Evolutionary conservation across 2,888 invertebrate genomes (phyloP).

Genomic region (Neoaliturus tenellus): DNA sequence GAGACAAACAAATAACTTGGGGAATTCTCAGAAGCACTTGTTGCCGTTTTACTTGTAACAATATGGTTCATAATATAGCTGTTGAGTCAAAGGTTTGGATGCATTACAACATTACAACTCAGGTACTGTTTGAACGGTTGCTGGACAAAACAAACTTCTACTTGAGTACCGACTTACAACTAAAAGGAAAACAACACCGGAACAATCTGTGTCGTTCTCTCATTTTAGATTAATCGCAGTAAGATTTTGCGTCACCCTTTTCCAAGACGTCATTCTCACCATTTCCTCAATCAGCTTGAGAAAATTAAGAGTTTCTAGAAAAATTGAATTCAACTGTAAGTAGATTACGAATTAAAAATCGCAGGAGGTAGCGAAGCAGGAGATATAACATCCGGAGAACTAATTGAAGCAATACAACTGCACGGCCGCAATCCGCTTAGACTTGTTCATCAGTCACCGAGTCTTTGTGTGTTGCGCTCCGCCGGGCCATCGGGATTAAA

Average conservation of each 20-base stretch:
- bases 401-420: constrained; percentile 52
- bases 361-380: constrained; percentile 5
- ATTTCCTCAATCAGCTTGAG: too few species aligned
- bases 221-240: neutral
- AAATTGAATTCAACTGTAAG: neutral
- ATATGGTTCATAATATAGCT: neutral
- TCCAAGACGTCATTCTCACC: too few species aligned
- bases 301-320: too few species aligned
- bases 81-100: neutral
- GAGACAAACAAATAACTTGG: too few species aligned
- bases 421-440: constrained; percentile 48
- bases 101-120: constrained; percentile 6
- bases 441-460: constrained; percentile 39
- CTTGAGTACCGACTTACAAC: neutral
- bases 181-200: neutral
- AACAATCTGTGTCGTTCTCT: too few species aligned
- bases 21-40: too few species aligned
- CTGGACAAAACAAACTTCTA: constrained; percentile 9
- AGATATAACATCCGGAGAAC: neutral
- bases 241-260: neutral
- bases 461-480: neutral
- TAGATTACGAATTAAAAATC: neutral
- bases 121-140: neutral
- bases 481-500: constrained; percentile 3
- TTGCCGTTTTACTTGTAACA: neutral